phyloP scores from a whole-genome alignment of 2,888 invertebrate species.

The Drosophila robusta region DNA sequence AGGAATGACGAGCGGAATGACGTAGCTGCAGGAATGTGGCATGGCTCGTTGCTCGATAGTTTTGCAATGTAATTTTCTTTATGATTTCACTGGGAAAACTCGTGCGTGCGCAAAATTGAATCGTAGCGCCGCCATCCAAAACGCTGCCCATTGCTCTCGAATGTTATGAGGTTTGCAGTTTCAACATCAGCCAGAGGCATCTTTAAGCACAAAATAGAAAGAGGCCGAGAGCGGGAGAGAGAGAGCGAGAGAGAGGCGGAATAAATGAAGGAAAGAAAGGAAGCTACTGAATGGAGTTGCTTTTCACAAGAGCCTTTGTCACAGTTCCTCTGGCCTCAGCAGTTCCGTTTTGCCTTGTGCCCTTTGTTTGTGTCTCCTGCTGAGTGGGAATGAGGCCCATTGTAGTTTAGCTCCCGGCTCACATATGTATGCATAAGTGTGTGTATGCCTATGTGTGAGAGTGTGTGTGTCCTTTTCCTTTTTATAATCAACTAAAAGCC shows the following conservation, averaged over 20 bases:
- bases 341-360: conserved; percentile 30
- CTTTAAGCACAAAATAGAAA: conserved; percentile 48
- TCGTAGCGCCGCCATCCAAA: conserved; percentile 25
- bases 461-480: conserved; percentile 30
- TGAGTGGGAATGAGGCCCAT: conserved; percentile 37
- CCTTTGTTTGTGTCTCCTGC: conserved; percentile 46
- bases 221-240: conserved; percentile 2
- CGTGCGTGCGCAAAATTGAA: conserved; percentile 78
- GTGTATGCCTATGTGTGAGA: conserved; percentile 3
- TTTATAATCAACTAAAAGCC: conserved; percentile 77
- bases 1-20: conserved; percentile 8
- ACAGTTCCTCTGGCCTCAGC: conserved; percentile 58
- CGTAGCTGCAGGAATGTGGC: conserved; percentile 15
- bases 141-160: conserved; percentile 24
- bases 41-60: conserved; percentile 72
- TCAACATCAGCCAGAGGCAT: conserved; percentile 29
- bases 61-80: conserved; percentile 69
- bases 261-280: conserved; percentile 6
- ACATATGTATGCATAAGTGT: conserved; percentile 25
- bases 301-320: conserved; percentile 48
- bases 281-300: conserved; percentile 46
- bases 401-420: conserved; percentile 38
- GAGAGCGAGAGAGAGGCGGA: conserved; percentile 4
- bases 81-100: conserved; percentile 66
- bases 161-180: conserved; percentile 46